Evolutionary conservation across 2,797 vertebrate species (phyloP).

Genomic region (Ctenopoma multispine): DNA sequence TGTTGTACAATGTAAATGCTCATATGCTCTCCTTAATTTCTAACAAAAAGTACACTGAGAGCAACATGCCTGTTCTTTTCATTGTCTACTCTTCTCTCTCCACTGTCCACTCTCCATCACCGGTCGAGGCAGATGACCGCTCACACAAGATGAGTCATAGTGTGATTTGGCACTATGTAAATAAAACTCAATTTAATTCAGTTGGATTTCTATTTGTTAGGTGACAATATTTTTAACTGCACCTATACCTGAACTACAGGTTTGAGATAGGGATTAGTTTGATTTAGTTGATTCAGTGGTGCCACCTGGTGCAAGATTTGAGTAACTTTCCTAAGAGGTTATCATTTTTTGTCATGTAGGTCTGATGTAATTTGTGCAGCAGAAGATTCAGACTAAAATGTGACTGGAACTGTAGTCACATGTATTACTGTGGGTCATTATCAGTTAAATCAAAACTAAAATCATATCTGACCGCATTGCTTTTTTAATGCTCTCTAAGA

Average conservation of each 20-base stretch:
- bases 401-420: not conserved
- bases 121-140: too few species aligned
- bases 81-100: too few species aligned
- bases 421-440: too few species aligned
- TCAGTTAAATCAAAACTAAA: not conserved
- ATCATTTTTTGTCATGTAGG: not conserved
- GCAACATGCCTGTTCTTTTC: too few species aligned
- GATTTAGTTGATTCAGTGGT: slow-evolving; percentile 26
- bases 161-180: too few species aligned
- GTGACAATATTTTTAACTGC: not conserved
- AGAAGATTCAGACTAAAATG: not conserved
- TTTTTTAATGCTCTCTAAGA: not conserved
- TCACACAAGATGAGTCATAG: too few species aligned
- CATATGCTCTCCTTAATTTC: not conserved
- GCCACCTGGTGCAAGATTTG: slow-evolving; percentile 60
- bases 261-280: slow-evolving; percentile 4
- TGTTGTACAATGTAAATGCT: too few species aligned
- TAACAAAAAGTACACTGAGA: not conserved
- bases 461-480: not conserved
- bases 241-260: not conserved
- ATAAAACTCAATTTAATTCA: too few species aligned
- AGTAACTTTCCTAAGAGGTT: slow-evolving; percentile 1
- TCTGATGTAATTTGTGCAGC: not conserved
- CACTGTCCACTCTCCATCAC: too few species aligned
- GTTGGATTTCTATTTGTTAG: not conserved